Base-by-base conservation (phyloP, 1,140 invertebrate species). In the Bursaphelenchus mucronatus region DNA sequence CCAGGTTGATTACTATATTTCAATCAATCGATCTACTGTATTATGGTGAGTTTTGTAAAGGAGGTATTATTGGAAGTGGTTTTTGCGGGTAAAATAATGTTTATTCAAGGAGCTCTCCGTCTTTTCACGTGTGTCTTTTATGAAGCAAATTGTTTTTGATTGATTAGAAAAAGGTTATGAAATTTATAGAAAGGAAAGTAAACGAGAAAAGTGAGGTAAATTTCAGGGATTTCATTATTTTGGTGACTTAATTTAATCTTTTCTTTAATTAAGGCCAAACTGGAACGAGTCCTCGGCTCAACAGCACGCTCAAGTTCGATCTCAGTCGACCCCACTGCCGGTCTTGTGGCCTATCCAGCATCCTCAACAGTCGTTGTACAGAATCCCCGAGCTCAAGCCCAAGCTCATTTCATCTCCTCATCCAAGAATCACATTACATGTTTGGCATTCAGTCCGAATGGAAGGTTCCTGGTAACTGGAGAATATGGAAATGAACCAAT, bases 341-440 rank as follows among this genome's bases (percentile, higher is more conserved):
- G 74, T 30, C 54, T 73, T 8, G 61, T 76, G 43, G 76, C 76
- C 10, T 76, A 76, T 64, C 72, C 74, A n/a, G 76, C 75, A n/a
- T 75, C 70, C n/a, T 78, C 75, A 17, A 79, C 76, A 10, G 74
- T 76, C n/a, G 76, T 76, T 30, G 47, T 76, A 15, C 43, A 67
- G 58, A 73, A 76, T 53, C 75, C 74, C 9, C 15, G 46, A 46
- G 69, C 17, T 41, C 57, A 63, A 30, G 43, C 64, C 15, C 74
- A 78, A 54, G 74, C 64, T 30, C 73, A 77, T 72, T 44, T 76
- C 9, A 58, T 77, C 52, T 46, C 52, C 41, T 59, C 66, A n/a
- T 64, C 67, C 40, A 74, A 76, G 46, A 59, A 66, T 51, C 64
- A 74, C 50, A 62, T 75, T 55, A 75, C 73, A 30, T 61, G 75